phyloP scores from a whole-genome alignment of 2,113 vertebrate genomes.

The Lycocorax pyrrhopterus region DNA sequence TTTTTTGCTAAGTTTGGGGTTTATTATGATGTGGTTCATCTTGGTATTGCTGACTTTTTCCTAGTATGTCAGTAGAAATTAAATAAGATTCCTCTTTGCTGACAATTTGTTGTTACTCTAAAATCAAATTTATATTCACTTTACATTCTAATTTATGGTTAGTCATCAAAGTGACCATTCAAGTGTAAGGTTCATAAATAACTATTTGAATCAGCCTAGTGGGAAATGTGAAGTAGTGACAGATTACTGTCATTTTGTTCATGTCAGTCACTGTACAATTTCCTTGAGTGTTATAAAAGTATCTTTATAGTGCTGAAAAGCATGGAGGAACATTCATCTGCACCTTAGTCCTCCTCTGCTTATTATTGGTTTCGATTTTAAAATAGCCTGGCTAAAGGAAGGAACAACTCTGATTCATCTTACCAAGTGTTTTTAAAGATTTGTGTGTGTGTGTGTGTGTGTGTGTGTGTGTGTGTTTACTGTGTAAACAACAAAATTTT shows the following conservation, averaged over 20 bases:
- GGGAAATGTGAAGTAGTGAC: slow-evolving; percentile 35
- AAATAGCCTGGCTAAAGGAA: not conserved
- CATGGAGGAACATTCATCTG: not conserved
- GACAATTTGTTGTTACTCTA: slow-evolving; percentile 35
- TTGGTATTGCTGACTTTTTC: slow-evolving; percentile 47
- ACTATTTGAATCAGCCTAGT: slow-evolving; percentile 14
- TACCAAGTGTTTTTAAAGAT: not conserved
- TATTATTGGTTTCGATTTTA: not conserved
- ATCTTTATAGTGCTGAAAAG: slow-evolving; percentile 19
- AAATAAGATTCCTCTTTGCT: slow-evolving; percentile 44
- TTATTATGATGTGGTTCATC: slow-evolving; percentile 19
- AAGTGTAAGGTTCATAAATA: slow-evolving; percentile 55
- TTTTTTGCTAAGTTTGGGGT: not conserved
- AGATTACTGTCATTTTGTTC: slow-evolving; percentile 49
- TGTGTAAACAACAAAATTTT: not conserved
- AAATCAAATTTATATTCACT: slow-evolving; percentile 58
- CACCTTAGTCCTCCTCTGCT: not conserved
- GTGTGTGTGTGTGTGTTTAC: not conserved
- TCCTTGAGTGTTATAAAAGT: not conserved
- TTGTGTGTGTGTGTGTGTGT: not conserved
- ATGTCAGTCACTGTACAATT: slow-evolving; percentile 2
- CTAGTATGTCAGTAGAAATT: slow-evolving; percentile 38
- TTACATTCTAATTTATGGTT: slow-evolving; percentile 65
- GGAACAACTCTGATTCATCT: not conserved
- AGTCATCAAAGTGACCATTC: slow-evolving; percentile 65